Evolutionary conservation across 2,797 vertebrate species (phyloP).

Genomic region (Ceryle rudis): DNA sequence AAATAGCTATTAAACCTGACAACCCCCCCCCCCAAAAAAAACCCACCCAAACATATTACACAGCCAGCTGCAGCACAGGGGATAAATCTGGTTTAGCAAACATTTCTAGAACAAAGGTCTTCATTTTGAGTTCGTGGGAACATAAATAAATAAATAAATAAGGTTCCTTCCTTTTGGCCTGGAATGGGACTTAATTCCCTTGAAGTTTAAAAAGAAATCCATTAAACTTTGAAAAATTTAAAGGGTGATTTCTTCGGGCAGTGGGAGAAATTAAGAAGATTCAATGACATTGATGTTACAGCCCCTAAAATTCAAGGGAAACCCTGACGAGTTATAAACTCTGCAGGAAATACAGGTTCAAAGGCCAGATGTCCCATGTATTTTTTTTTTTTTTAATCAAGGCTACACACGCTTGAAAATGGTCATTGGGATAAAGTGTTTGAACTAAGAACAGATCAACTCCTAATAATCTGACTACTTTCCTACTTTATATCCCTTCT

Average conservation of each 20-base stretch:
- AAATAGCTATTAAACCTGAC: not conserved
- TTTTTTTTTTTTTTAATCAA: not conserved
- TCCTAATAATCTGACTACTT: not conserved
- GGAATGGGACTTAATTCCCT: not conserved
- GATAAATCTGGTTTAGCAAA: not conserved
- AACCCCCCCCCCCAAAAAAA: not conserved
- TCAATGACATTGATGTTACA: not conserved
- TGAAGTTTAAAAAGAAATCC: not conserved
- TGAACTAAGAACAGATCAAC: not conserved
- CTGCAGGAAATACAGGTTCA: not conserved
- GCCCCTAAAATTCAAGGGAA: not conserved
- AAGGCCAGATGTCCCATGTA: not conserved
- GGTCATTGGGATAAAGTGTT: not conserved
- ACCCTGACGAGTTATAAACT: not conserved
- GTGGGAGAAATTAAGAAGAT: not conserved
- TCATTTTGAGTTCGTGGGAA: not conserved
- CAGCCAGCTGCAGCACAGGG: not conserved
- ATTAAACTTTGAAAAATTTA: not conserved
- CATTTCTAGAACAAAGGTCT: not conserved
- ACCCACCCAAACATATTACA: not conserved
- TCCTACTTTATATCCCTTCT: not conserved
- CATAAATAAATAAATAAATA: too few relatives aligned
- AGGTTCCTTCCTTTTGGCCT: not conserved
- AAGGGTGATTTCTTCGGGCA: not conserved
- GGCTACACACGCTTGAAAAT: not conserved